Evolutionary conservation across 2,113 vertebrate species (phyloP).

Genomic region (Seriola quinqueradiata): DNA sequence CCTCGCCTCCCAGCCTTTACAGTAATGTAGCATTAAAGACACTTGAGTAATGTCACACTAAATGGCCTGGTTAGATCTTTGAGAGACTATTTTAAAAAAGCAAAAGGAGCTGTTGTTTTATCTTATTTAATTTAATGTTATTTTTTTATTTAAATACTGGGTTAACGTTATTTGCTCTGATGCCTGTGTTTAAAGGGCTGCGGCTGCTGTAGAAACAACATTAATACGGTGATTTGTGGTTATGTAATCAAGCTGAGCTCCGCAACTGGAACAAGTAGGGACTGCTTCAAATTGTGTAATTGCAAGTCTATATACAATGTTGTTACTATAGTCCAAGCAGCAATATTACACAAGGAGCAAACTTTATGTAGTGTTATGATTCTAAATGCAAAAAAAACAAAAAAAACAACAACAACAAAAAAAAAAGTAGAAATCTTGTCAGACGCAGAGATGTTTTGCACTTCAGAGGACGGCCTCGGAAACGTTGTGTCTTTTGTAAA

Average conservation of each 20-base stretch:
- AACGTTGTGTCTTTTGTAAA: slow-evolving; percentile 84
- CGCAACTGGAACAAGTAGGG: slow-evolving; percentile 45
- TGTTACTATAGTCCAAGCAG: slow-evolving; percentile 57
- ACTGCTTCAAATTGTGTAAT: slow-evolving; percentile 53
- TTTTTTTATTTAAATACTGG: slow-evolving; percentile 82
- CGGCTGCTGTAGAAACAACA: slow-evolving; percentile 68
- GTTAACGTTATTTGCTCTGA: slow-evolving; percentile 70
- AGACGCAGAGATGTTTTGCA: slow-evolving; percentile 81
- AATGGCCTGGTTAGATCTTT: slow-evolving; percentile 73
- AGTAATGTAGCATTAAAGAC: slow-evolving; percentile 82
- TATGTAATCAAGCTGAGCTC: slow-evolving; percentile 59
- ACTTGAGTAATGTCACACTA: slow-evolving; percentile 71
- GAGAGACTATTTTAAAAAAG: slow-evolving; percentile 80
- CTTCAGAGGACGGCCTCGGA: slow-evolving; percentile 69
- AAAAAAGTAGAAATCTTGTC: slow-evolving; percentile 75
- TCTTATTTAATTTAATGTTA: slow-evolving; percentile 91
- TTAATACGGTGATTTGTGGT: slow-evolving; percentile 57
- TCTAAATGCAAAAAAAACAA: slow-evolving; percentile 76
- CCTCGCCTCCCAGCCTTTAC: slow-evolving; percentile 56
- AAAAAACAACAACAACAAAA: slow-evolving; percentile 49
- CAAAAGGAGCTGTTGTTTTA: slow-evolving; percentile 85
- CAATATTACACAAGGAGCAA: slow-evolving; percentile 43
- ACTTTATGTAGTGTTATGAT: slow-evolving; percentile 61
- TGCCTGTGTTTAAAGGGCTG: slow-evolving; percentile 54
- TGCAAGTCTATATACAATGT: slow-evolving; percentile 53